These are phyloP conservation scores for Drosophila funebris DNA, from an alignment of 1,140 invertebrate species.

Conservation along the genomic window DNA sequence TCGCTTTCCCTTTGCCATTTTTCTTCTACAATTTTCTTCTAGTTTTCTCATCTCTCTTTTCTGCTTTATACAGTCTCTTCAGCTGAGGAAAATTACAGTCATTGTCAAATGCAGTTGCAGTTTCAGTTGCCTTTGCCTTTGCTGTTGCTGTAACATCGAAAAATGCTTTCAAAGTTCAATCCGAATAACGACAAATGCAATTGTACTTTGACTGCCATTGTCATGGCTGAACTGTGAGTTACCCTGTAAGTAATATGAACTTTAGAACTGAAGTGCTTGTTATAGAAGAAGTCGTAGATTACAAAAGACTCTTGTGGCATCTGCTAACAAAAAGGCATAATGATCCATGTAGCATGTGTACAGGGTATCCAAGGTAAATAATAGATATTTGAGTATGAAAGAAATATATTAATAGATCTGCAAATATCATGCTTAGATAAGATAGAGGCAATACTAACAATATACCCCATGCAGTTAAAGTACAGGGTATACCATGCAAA, in stretches of 20 bases:
- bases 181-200: constrained; percentile 27
- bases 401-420: too few species aligned
- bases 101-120: constrained; percentile 65
- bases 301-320: not conserved
- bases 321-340: too few species aligned
- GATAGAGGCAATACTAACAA: too few species aligned
- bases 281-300: not conserved
- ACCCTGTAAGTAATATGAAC: not conserved
- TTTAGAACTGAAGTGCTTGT: not conserved
- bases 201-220: not conserved
- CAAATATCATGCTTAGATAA: too few species aligned
- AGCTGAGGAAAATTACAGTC: constrained; percentile 62
- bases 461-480: too few species aligned
- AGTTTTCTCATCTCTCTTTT: constrained; percentile 14
- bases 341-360: too few species aligned
- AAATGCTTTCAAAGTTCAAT: constrained; percentile 59
- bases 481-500: too few species aligned
- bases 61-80: constrained; percentile 37
- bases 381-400: too few species aligned
- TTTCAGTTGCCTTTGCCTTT: too few species aligned
- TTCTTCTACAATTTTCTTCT: constrained; percentile 11
- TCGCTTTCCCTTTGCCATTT: not conserved
- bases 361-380: too few species aligned
- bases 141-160: constrained; percentile 46
- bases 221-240: not conserved